A percentile compares a stretch with the other conserved stretches of the same genome.
These are phyloP conservation scores for Tricholauxania praeusta DNA, from an alignment of 2,888 invertebrate genomes.

Conservation along the genomic window DNA sequence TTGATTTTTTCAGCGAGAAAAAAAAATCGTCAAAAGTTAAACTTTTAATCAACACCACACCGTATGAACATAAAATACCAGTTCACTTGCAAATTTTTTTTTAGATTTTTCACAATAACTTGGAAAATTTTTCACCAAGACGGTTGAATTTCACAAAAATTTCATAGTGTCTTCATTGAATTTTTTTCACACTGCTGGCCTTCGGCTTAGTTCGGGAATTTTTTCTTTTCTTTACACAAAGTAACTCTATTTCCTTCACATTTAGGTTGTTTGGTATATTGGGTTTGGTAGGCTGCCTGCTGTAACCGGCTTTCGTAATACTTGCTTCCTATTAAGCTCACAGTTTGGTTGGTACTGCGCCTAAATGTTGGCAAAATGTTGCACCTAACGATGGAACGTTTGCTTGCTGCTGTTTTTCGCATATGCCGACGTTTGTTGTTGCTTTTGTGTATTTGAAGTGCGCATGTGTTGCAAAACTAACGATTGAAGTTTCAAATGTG, in stretches of 20 bases:
- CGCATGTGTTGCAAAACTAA: constrained; percentile 9
- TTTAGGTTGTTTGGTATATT: constrained; percentile 21
- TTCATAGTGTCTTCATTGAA: constrained; percentile 33
- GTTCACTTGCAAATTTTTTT: no score
- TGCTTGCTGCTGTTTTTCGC: constrained; percentile 27
- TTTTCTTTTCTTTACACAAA: constrained; percentile 1
- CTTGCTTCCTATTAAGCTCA: constrained; percentile 50
- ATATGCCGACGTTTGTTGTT: constrained; percentile 10
- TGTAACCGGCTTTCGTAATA: constrained; percentile 46
- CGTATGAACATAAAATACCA: no score
- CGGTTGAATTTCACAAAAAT: constrained; percentile 14
- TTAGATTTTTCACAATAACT: no score
- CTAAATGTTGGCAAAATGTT: constrained; percentile 22
- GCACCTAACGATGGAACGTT: constrained; percentile 45
- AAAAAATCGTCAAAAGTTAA: constrained; percentile 35
- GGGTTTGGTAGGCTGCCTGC: constrained; percentile 40
- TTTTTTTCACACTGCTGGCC: constrained; percentile 22
- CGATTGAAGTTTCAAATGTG: constrained; percentile 30
- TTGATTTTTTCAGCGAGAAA: constrained; percentile 58
- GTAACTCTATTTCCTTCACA: constrained; percentile 12
- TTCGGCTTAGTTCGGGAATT: not conserved
- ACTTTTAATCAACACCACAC: no score
- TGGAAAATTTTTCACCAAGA: not conserved
- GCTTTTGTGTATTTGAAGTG: not conserved
- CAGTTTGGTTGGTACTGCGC: constrained; percentile 57